Conservation (phyloP, 2,797 vertebrate genomes). For the Phrynocephalus forsythii region DNA sequence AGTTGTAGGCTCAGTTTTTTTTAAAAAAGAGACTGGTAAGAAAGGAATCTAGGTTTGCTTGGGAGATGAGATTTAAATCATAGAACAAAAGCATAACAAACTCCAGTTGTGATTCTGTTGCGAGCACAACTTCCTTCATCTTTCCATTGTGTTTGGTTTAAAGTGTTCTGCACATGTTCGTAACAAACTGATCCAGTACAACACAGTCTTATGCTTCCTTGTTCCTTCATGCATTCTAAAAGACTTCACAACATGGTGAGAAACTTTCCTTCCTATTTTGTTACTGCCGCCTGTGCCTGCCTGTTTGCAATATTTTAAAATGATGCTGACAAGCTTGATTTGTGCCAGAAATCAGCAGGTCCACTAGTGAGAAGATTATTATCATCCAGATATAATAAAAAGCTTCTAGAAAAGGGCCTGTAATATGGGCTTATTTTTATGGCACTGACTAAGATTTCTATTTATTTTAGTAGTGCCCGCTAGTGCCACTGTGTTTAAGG, state of each 20-base stretch:
- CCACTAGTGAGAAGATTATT: slow-evolving; percentile 69
- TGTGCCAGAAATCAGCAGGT: slow-evolving; percentile 67
- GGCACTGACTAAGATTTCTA: slow-evolving; percentile 50
- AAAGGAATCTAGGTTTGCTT: background rate
- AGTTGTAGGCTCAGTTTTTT: background rate
- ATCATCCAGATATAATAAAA: slow-evolving; percentile 68
- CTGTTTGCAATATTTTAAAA: slow-evolving; percentile 68
- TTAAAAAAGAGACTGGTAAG: background rate
- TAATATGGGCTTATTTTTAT: slow-evolving; percentile 62
- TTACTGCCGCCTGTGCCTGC: slow-evolving; percentile 60
- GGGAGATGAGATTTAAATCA: background rate
- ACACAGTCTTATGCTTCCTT: background rate
- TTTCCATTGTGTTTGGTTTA: slow-evolving; percentile 6
- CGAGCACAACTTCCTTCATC: background rate
- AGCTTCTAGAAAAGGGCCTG: slow-evolving; percentile 56
- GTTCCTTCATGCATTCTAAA: background rate
- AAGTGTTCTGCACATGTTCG: background rate
- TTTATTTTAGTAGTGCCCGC: slow-evolving; percentile 66
- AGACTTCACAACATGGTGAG: slow-evolving; percentile 42
- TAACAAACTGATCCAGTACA: slow-evolving; percentile 14
- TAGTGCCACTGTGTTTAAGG: slow-evolving; percentile 60
- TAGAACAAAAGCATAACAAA: background rate
- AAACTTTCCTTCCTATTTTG: slow-evolving; percentile 64
- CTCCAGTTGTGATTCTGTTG: background rate
- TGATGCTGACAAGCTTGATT: slow-evolving; percentile 65